Percentiles rank a stretch among this genome's conserved stretches.
Conservation (phyloP, 2,113 vertebrate genomes). For the Lepidothrix coronata region DNA sequence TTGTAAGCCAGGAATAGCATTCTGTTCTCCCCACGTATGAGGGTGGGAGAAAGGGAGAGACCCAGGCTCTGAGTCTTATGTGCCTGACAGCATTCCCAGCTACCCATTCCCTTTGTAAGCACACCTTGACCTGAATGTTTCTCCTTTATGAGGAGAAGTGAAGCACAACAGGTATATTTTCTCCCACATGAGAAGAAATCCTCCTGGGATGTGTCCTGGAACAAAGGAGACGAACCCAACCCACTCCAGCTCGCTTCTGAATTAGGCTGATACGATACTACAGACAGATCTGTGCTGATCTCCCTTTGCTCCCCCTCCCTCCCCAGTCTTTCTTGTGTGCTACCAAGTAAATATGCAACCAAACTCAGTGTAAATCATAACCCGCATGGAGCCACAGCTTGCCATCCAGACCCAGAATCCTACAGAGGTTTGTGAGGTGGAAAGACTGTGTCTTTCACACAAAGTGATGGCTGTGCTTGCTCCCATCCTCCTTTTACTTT, state of each 20-base stretch:
- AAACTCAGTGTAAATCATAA: conserved; percentile 62
- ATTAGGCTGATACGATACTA: neutral
- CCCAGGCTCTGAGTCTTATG: neutral
- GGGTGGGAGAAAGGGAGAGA: neutral
- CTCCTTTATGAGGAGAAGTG: conserved; percentile 7
- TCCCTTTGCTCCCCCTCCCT: neutral
- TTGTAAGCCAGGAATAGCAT: conserved; percentile 7
- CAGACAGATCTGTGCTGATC: conserved; percentile 11
- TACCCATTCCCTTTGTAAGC: neutral
- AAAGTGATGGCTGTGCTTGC: neutral
- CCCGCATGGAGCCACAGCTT: conserved; percentile 48
- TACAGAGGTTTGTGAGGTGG: conserved; percentile 60
- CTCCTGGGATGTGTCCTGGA: conserved; percentile 44
- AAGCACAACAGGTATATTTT: conserved; percentile 46
- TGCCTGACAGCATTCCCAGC: neutral
- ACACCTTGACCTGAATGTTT: conserved; percentile 54
- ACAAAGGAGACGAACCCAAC: conserved; percentile 17
- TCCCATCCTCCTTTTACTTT: conserved; percentile 7
- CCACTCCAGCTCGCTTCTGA: neutral
- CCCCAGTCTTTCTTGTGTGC: conserved; percentile 42
- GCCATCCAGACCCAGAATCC: conserved; percentile 19
- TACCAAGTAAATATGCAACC: conserved; percentile 64
- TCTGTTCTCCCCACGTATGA: neutral
- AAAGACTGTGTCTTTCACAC: conserved; percentile 46
- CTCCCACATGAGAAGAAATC: conserved; percentile 30